Conservation (phyloP, 2,797 vertebrate genomes). For the Enteromius afrohamiltoni region DNA sequence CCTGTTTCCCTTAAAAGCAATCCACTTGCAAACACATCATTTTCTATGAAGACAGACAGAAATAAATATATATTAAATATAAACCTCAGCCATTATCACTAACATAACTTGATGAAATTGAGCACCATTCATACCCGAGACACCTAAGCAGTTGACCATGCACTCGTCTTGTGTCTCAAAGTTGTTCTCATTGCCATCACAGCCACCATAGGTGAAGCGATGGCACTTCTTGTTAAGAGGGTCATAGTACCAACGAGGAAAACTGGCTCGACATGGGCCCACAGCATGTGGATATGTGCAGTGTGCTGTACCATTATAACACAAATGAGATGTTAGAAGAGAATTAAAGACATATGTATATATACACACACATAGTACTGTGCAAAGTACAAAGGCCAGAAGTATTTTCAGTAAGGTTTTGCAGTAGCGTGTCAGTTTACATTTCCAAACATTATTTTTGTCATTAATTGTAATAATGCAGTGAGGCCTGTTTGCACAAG, state of each 20-base stretch:
- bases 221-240: constrained; percentile 78
- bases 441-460: no score
- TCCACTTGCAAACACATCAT: constrained; percentile 78
- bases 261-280: constrained; percentile 81
- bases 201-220: constrained; percentile 89
- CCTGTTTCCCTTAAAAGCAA: constrained; percentile 59
- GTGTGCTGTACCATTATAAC: constrained; percentile 70
- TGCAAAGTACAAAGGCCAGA: no score
- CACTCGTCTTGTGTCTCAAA: constrained; percentile 78
- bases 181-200: constrained; percentile 86
- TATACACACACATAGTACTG: no score
- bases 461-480: no score
- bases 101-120: neutral
- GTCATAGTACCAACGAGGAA: constrained; percentile 88
- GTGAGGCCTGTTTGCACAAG: no score
- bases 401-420: no score
- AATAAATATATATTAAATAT: neutral
- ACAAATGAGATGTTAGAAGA: neutral
- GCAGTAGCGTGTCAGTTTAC: no score
- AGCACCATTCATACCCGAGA: constrained; percentile 77
- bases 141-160: constrained; percentile 75
- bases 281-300: constrained; percentile 84
- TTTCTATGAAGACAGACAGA: constrained; percentile 72
- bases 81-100: neutral
- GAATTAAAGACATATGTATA: neutral